Evolutionary conservation across 2,888 invertebrate genomes (phyloP).

Genomic region (Megamerina dolium): DNA sequence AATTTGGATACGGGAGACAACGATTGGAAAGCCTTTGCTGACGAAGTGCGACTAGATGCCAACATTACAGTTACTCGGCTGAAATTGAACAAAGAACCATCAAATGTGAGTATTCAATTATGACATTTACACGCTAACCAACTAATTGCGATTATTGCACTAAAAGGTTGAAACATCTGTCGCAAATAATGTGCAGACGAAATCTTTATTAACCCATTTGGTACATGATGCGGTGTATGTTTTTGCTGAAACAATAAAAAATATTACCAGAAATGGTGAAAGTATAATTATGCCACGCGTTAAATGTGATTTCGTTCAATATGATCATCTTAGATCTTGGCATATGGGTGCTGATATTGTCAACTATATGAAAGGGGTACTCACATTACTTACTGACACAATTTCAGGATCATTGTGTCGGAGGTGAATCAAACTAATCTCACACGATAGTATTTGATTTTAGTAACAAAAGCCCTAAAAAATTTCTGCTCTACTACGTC

Average conservation of each 20-base stretch:
- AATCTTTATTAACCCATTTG: slow-evolving; percentile 49
- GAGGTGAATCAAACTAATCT: too few species aligned
- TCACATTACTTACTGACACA: too few species aligned
- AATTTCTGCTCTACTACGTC: too few species aligned
- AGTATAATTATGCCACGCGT: slow-evolving; percentile 30
- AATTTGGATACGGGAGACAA: slow-evolving; percentile 49
- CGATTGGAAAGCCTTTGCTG: slow-evolving; percentile 48
- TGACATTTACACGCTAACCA: too few species aligned
- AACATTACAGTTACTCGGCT: slow-evolving; percentile 45
- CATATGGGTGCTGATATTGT: slow-evolving; percentile 34
- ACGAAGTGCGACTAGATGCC: slow-evolving; percentile 33
- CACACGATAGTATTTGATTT: too few species aligned
- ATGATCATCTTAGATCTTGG: slow-evolving; percentile 29
- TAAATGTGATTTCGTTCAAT: slow-evolving; percentile 28
- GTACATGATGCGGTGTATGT: slow-evolving; percentile 92
- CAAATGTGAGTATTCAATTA: slow-evolving; percentile 22
- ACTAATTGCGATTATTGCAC: too few species aligned
- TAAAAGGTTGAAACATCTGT: too few species aligned
- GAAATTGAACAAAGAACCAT: slow-evolving; percentile 31
- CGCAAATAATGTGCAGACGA: too few species aligned
- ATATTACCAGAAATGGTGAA: slow-evolving; percentile 30
- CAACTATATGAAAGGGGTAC: slow-evolving; percentile 35
- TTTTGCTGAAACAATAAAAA: slow-evolving; percentile 61
- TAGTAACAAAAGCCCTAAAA: too few species aligned
- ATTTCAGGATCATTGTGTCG: too few species aligned